Evolutionary conservation across 2,888 invertebrate species (phyloP).

Genomic region (Ophion obscuratus): DNA sequence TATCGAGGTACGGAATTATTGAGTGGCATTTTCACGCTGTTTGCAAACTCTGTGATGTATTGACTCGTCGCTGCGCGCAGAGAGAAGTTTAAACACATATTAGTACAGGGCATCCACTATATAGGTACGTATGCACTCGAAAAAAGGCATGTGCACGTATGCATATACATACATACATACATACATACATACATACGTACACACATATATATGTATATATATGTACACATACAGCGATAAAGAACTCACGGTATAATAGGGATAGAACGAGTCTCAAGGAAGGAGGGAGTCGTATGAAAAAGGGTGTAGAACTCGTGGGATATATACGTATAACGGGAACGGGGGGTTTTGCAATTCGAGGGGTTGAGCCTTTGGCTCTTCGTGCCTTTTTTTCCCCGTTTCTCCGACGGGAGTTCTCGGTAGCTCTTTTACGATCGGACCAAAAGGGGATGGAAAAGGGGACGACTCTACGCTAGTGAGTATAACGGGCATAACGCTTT

Average conservation of each 20-base stretch:
- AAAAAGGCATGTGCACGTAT: constrained; percentile 14
- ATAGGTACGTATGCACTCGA: constrained; percentile 30
- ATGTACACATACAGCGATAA: constrained; percentile 13
- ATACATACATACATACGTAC: constrained; percentile 3
- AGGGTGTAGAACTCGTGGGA: constrained; percentile 62
- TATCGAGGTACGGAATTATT: constrained; percentile 69
- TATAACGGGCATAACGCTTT: constrained; percentile 45
- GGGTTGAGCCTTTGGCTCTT: constrained; percentile 50
- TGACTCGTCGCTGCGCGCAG: constrained; percentile 62
- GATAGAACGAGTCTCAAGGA: constrained; percentile 44
- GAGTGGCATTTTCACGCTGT: constrained; percentile 80
- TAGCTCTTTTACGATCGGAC: constrained; percentile 51
- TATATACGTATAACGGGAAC: constrained; percentile 26
- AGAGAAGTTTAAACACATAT: constrained; percentile 57
- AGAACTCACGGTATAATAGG: constrained; percentile 9
- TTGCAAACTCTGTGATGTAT: constrained; percentile 76
- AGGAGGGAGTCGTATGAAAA: constrained; percentile 56
- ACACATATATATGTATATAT: background rate
- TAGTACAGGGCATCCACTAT: constrained; percentile 35
- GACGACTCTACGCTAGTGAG: constrained; percentile 4
- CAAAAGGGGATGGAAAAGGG: constrained; percentile 22
- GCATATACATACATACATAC: background rate
- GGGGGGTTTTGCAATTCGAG: constrained; percentile 60
- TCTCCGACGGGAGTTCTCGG: constrained; percentile 24
- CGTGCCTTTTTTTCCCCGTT: constrained; percentile 28